These are phyloP conservation scores for Oreochromis tanganicae DNA, from an alignment of 2,113 vertebrate genomes.

Conservation along the genomic window DNA sequence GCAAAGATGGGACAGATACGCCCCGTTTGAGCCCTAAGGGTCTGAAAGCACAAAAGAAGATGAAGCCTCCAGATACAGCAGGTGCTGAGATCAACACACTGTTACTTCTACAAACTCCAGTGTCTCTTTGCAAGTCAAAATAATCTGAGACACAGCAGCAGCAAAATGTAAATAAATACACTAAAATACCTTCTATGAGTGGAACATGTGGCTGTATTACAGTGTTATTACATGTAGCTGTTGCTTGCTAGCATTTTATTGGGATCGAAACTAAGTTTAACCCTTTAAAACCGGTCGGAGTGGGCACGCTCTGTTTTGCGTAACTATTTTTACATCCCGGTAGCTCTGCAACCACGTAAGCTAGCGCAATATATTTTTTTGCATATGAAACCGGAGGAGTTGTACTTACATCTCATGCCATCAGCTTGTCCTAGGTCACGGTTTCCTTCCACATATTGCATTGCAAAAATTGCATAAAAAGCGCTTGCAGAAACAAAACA, in stretches of 20 bases:
- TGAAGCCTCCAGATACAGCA: slow-evolving; percentile 77
- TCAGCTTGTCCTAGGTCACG: no score
- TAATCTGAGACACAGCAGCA: background rate
- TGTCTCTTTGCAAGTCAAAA: background rate
- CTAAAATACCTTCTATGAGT: background rate
- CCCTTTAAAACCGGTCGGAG: background rate
- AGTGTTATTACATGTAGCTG: background rate
- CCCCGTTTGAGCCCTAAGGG: slow-evolving; percentile 59
- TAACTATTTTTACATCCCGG: background rate
- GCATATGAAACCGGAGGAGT: no score
- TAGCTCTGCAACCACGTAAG: no score
- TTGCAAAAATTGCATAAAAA: no score
- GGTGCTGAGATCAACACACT: slow-evolving; percentile 66
- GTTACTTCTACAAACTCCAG: background rate
- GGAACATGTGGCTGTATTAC: background rate
- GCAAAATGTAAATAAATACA: background rate
- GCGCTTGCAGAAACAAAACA: no score
- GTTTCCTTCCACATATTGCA: no score
- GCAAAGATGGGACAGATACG: slow-evolving; percentile 72
- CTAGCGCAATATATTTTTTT: no score
- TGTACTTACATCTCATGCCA: no score
- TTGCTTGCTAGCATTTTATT: background rate
- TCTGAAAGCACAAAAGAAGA: slow-evolving; percentile 71
- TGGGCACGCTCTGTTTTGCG: background rate
- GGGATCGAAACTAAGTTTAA: background rate